Base-by-base conservation (phyloP, 1,140 invertebrate genomes). In the Bradysia coprophila region DNA sequence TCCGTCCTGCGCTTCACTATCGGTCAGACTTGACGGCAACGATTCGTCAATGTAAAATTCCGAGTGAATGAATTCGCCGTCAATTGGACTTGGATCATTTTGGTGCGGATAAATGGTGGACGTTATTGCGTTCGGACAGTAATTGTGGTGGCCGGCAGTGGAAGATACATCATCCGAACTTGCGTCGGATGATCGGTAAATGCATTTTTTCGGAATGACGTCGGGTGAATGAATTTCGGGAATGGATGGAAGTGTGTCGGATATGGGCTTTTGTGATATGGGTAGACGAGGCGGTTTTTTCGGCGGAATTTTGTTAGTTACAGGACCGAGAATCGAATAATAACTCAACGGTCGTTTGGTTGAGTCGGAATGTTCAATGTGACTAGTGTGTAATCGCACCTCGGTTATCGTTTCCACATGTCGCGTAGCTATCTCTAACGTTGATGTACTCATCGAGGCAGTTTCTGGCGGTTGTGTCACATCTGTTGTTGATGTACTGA, bases 11-110 rank as follows among this genome's bases (percentile, higher is more conserved):
- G 6, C 6, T 28, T 54, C 54, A 61, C 63, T 64, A 58, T 52
- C 69, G 67, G 38, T 71, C 57, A 76, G 65, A 57, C 75, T 79
- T 52, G 74, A 76, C 33, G 76, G 76, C 59, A 78, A 62, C 42
- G 81, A 86, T 58, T 86, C 84, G 54, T 87, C 82, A 64, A 87
- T 82, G 67, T 85, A 88, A 72, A 78, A 85, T 51, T 86, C 81
- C 41, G 81, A 77, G 51, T 43, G 21, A 37, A 43, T 36, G 19
- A 43, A 43, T 37, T 43, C 41, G 37, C 21, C 33, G 16, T 40
- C 9, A 40, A 18, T 40, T 21, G 22, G 19, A 21, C 6, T 21
- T 9, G 6, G 11, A 8, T 8, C 28, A 31, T 31, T 31, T 31
- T 32, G n/a, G n/a, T n/a, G n/a, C n/a, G n/a, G n/a, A n/a, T n/a